A percentile compares a stretch with the other conserved stretches of the same genome.
Conservation (phyloP, 2,888 invertebrate genomes). For the Piscicola geometra region DNA sequence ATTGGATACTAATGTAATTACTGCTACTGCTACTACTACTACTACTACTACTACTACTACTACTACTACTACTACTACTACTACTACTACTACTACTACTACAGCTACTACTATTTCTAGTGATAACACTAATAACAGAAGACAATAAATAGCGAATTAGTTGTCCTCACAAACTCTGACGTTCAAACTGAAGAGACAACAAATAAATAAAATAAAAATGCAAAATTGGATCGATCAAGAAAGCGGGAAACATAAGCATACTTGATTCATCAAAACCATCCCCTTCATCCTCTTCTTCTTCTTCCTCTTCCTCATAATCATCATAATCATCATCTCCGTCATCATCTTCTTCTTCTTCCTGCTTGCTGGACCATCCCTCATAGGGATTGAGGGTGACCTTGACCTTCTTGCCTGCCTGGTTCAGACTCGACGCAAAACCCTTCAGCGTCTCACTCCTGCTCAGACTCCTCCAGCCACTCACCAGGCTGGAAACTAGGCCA, state of each 20-base stretch:
- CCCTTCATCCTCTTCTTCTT: conserved; percentile 20
- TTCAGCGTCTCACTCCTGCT: conserved; percentile 14
- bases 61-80: too few species aligned
- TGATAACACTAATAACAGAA: too few species aligned
- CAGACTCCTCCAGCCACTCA: conserved; percentile 31
- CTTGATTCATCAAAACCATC: conserved; percentile 6
- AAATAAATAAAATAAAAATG: not conserved
- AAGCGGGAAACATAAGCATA: conserved; percentile 2
- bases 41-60: too few species aligned
- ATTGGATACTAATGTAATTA: too few species aligned
- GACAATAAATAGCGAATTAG: not conserved
- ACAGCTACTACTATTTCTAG: too few species aligned
- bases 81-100: too few species aligned
- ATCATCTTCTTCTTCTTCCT: conserved; percentile 5
- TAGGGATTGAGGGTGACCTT: conserved; percentile 8
- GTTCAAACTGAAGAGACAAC: not conserved
- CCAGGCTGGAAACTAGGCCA: conserved; percentile 24
- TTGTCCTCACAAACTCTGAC: not conserved
- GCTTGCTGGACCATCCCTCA: not conserved
- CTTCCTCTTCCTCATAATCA: conserved; percentile 17
- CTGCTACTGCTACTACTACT: too few species aligned
- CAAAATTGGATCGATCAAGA: too few species aligned
- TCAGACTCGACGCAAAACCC: conserved; percentile 20
- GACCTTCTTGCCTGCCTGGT: conserved; percentile 13
- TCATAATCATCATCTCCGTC: conserved; percentile 13